phyloP scores from a whole-genome alignment of 2,797 vertebrate genomes.

The Varecia variegata region DNA sequence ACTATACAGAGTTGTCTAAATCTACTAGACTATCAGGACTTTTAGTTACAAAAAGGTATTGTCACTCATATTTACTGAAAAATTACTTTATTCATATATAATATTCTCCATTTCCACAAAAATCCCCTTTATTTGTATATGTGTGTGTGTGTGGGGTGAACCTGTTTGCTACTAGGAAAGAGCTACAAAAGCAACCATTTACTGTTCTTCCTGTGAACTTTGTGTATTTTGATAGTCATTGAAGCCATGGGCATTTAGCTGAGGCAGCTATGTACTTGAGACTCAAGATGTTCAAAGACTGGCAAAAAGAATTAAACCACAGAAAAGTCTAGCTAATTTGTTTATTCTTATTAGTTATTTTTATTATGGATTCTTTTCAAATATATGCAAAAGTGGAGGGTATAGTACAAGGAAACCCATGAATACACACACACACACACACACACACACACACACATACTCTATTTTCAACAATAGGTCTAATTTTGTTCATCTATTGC shows the following conservation, averaged over 20 bases:
- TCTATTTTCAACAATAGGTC: neutral
- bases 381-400: neutral
- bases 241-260: neutral
- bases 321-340: neutral
- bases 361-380: neutral
- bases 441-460: neutral
- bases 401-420: neutral
- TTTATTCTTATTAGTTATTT: neutral
- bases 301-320: neutral
- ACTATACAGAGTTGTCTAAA: neutral
- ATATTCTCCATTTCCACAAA: neutral
- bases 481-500: neutral
- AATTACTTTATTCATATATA: neutral
- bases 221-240: neutral
- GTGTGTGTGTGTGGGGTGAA: accelerated
- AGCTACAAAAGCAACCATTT: neutral
- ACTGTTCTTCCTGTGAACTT: neutral
- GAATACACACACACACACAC: neutral
- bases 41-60: neutral
- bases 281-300: neutral
- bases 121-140: neutral
- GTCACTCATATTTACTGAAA: neutral
- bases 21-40: neutral
- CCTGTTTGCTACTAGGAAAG: neutral
- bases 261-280: neutral